These are phyloP conservation scores for Lamprologus ornatipinnis DNA, from an alignment of 2,113 vertebrate species.

Conservation along the genomic window DNA sequence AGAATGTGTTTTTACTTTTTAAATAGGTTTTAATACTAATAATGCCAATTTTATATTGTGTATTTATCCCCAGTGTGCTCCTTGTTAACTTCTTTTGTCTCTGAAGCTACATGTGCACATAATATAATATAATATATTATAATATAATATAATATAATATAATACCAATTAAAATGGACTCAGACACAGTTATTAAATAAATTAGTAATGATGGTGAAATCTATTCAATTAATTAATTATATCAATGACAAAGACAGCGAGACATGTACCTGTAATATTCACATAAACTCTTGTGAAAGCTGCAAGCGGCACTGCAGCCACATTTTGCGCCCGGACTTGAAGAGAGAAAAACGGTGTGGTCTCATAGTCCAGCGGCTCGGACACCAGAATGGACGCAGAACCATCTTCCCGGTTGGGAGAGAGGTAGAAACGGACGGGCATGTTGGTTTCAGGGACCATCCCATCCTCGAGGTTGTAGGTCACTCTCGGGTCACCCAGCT, in stretches of 20 bases:
- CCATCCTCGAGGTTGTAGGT: slow-evolving; percentile 86
- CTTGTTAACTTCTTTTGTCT: neutral
- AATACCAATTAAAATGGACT: neutral
- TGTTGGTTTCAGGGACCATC: slow-evolving; percentile 83
- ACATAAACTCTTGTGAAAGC: slow-evolving; percentile 79
- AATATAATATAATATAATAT: neutral
- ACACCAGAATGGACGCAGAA: slow-evolving; percentile 81
- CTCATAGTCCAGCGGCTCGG: slow-evolving; percentile 84
- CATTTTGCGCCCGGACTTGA: slow-evolving; percentile 80
- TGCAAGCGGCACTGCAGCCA: slow-evolving; percentile 81
- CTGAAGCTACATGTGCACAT: neutral
- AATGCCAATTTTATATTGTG: neutral
- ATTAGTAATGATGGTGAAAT: neutral
- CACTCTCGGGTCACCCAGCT: slow-evolving; percentile 81
- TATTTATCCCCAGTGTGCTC: neutral
- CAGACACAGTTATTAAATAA: neutral
- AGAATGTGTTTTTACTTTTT: neutral
- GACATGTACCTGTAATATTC: slow-evolving; percentile 78
- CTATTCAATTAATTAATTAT: neutral
- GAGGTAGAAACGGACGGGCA: slow-evolving; percentile 85
- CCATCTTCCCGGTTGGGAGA: slow-evolving; percentile 83
- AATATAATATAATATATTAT: neutral
- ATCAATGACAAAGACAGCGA: neutral
- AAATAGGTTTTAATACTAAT: neutral
- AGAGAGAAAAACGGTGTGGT: slow-evolving; percentile 77